A percentile compares a stretch with the other conserved stretches of the same genome.
Conservation (phyloP, 2,113 vertebrate genomes). For the Xyliphius kryptos region DNA sequence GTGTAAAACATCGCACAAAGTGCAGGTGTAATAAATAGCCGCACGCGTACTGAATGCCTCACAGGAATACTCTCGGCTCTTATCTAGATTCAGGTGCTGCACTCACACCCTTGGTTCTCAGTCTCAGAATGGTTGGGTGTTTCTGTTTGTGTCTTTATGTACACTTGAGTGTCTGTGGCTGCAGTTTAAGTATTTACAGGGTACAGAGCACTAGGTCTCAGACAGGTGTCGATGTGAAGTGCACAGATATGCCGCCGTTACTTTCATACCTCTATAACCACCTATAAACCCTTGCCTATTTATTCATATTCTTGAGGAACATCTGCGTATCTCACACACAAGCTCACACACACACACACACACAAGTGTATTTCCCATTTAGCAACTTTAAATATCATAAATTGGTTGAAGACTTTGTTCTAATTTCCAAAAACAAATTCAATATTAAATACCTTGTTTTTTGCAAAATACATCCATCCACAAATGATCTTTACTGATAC, state of each 20-base stretch:
- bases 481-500: too few relatives aligned
- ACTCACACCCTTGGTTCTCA: constrained; percentile 24
- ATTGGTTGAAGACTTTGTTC: too few relatives aligned
- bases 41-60: constrained; percentile 20
- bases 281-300: constrained; percentile 12
- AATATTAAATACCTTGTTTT: too few relatives aligned
- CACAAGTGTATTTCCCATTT: too few relatives aligned
- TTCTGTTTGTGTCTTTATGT: constrained; percentile 17
- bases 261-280: constrained; percentile 29
- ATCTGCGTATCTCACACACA: too few relatives aligned
- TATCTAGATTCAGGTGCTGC: constrained; percentile 34
- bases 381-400: too few relatives aligned
- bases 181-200: constrained; percentile 33
- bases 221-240: constrained; percentile 30
- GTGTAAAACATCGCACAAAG: constrained; percentile 17
- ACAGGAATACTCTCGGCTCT: constrained; percentile 35
- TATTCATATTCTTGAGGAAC: neutral
- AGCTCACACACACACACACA: too few relatives aligned
- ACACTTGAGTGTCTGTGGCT: constrained; percentile 23
- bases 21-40: constrained; percentile 27
- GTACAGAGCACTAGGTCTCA: constrained; percentile 6
- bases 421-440: too few relatives aligned
- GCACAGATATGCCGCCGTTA: constrained; percentile 26
- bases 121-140: neutral
- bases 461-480: too few relatives aligned